Percentiles rank a stretch among this genome's conserved stretches.
Conservation (phyloP, 1,140 invertebrate species). For the Leptinotarsa lineolata region DNA sequence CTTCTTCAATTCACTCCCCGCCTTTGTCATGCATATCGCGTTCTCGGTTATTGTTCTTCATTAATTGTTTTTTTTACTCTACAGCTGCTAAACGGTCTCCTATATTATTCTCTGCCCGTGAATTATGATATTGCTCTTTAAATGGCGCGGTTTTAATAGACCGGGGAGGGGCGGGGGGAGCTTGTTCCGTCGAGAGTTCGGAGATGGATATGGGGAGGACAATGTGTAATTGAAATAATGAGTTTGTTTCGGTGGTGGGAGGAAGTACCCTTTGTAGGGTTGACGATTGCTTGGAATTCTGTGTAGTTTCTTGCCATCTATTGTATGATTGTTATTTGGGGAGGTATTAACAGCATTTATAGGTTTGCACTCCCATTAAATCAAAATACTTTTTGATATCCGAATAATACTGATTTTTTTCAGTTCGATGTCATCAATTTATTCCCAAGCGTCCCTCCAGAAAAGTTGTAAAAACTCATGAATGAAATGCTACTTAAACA, state of each 20-base stretch:
- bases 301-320: no score
- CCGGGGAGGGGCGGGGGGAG: neutral
- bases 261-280: neutral
- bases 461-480: no score
- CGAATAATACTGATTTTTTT: no score
- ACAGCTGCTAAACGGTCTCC: constrained; percentile 23
- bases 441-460: no score
- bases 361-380: no score
- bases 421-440: no score
- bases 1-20: constrained; percentile 37
- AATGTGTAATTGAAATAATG: constrained; percentile 8
- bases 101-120: constrained; percentile 7
- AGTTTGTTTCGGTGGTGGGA: neutral
- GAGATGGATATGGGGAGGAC: neutral
- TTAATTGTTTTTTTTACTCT: constrained; percentile 40
- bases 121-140: constrained; percentile 33
- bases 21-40: constrained; percentile 41
- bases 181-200: neutral
- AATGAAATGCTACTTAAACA: no score
- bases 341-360: no score
- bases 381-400: no score
- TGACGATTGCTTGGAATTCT: neutral
- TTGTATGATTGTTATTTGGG: no score
- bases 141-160: neutral
- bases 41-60: constrained; percentile 40